Conservation (phyloP, 2,113 vertebrate genomes). For the Catharus bicknelli region DNA sequence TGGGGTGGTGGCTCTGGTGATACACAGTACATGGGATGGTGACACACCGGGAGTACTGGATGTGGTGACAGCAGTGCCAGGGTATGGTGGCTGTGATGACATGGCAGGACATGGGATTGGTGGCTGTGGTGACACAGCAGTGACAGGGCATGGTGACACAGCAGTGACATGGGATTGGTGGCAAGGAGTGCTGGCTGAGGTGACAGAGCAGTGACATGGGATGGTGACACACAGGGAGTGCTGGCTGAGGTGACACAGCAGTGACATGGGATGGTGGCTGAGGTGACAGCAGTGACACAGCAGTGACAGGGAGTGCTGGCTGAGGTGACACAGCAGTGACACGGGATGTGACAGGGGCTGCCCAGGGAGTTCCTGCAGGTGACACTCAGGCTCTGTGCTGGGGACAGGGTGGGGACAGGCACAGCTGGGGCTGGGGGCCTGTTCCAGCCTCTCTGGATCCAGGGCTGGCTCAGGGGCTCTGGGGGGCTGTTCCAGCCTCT, state of each 20-base stretch:
- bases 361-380: not conserved
- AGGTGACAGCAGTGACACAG: too few species aligned
- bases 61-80: too few species aligned
- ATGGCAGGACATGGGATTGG: too few species aligned
- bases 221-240: not conserved
- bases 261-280: not conserved
- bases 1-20: too few species aligned
- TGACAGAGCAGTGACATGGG: fast-evolving
- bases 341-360: not conserved
- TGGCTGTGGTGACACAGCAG: too few species aligned
- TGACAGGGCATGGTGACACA: too few species aligned
- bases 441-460: not conserved
- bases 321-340: too few species aligned
- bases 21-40: too few species aligned
- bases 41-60: too few species aligned
- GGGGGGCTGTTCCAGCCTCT: not conserved
- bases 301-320: too few species aligned
- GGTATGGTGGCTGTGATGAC: too few species aligned
- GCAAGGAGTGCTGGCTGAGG: not conserved
- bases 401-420: fast-evolving
- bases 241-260: not conserved
- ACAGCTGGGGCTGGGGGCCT: fast-evolving
- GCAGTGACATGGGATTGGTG: too few species aligned
- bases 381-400: not conserved
- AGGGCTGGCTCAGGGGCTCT: not conserved